Base-by-base conservation (phyloP, 2,888 invertebrate genomes). In the Watsonalla binaria region DNA sequence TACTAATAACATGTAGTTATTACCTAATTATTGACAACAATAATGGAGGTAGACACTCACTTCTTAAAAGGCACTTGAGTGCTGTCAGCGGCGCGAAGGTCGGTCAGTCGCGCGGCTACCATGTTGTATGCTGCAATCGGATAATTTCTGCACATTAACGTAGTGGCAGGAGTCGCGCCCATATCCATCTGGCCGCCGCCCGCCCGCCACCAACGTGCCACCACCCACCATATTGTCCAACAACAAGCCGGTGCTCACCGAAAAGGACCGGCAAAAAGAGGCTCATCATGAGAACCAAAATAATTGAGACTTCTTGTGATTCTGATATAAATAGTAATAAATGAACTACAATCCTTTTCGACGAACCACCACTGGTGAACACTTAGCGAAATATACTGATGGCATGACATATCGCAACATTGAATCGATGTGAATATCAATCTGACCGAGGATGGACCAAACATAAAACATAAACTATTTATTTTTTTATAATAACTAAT, bases 61-160 rank as follows among this genome's bases (percentile, higher is more conserved):
- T 97, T 97, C 94, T 97, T 97, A 94, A 97, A 96, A 96, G 97
- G 97, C 96, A 98, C 96, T 95, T 96, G 96, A 94, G 97, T 97
- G 95, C 96, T 96, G 93, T 95, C 93, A 88, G 97, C 97, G 90
- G 97, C 97, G 92, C 97, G 95, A 79, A 96, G 94, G 92, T 98
- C 97, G 75, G 97, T 97, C 86, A 97, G 95, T 87, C 98, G 95
- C 94, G 97, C 97, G 91, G 98, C 96, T 93, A 98, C 98, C 97
- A 98, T 97, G 93, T 97, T 97, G 94, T 98, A 98, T 92, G 97
- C 98, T 98, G 95, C 91, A 96, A 96, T 90, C 94, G 93, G 90
- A 93, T 93, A 83, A 93, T 93, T 93, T 93, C 93, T 93, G 76
- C 72, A 86, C 78, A 87, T 91, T 86, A 91, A 88, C 80, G 89